Percentiles rank a stretch among this genome's conserved stretches.
Evolutionary conservation across 92 coral and sea anemone genomes (phyloP).

Genomic region (Micromussa lordhowensis): DNA sequence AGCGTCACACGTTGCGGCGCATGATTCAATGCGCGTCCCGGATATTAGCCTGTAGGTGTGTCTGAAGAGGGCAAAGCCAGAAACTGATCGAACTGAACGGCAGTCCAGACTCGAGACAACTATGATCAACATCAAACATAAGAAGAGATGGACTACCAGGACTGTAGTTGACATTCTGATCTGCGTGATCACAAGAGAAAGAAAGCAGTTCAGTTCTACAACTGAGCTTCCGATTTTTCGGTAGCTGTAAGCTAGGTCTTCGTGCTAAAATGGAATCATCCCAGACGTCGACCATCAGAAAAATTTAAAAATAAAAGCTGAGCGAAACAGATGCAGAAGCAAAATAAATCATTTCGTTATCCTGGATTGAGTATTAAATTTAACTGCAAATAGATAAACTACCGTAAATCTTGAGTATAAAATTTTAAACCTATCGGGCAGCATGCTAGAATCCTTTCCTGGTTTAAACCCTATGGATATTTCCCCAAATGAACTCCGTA

Average conservation of each 20-base stretch:
- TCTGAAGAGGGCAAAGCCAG: background rate
- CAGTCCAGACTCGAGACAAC: background rate
- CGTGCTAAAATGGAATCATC: background rate
- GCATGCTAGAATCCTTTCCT: background rate
- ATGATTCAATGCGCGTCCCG: conserved; percentile 18
- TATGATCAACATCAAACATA: background rate
- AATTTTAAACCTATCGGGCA: background rate
- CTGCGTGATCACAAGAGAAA: background rate
- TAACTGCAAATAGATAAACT: background rate
- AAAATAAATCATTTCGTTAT: background rate
- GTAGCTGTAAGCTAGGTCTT: background rate
- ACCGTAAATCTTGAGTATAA: background rate
- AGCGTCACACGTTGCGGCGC: conserved; percentile 21
- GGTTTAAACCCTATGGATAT: background rate
- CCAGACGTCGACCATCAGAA: background rate
- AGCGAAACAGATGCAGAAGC: background rate
- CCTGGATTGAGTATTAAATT: background rate
- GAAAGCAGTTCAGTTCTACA: too few relatives aligned
- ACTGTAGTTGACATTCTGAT: background rate
- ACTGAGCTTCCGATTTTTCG: too few relatives aligned
- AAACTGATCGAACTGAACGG: background rate
- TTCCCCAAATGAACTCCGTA: background rate
- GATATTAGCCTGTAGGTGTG: conserved; percentile 12
- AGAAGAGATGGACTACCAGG: background rate
- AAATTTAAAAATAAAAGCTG: background rate